phyloP scores from a whole-genome alignment of 2,113 vertebrate species.

The Ochotona princeps region DNA sequence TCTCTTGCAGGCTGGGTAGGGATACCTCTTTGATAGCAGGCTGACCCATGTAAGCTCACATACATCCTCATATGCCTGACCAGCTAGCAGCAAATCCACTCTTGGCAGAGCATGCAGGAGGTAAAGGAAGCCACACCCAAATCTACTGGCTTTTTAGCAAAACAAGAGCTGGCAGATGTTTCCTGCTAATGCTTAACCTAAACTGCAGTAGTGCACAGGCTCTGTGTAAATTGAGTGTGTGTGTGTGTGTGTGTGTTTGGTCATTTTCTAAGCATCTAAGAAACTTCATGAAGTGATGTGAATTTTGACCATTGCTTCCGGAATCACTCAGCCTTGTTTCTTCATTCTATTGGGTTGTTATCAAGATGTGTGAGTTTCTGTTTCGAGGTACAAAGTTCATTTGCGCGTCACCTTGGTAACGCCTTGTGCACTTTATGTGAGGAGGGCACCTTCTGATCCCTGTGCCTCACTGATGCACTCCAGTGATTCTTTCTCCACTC shows the following conservation, averaged over 20 bases:
- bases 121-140: slow-evolving; percentile 27
- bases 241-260: background rate
- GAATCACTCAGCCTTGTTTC: background rate
- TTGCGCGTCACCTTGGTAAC: background rate
- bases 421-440: background rate
- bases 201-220: background rate
- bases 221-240: background rate
- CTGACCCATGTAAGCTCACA: background rate
- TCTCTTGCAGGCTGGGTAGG: too few relatives aligned
- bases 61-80: background rate
- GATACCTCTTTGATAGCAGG: background rate
- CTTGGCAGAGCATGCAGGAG: background rate
- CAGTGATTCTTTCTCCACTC: background rate
- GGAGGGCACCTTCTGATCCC: background rate
- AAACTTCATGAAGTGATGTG: background rate
- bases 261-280: background rate
- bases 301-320: background rate
- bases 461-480: background rate
- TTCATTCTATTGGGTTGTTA: background rate
- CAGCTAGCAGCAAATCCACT: background rate
- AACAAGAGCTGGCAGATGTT: background rate
- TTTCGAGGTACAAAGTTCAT: background rate
- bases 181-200: background rate
- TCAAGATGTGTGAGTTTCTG: background rate
- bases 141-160: background rate